Evolutionary conservation across 2,888 invertebrate species (phyloP), one percentile per base, ranked within the genome.

Genomic region (Drosophila putrida): DNA sequence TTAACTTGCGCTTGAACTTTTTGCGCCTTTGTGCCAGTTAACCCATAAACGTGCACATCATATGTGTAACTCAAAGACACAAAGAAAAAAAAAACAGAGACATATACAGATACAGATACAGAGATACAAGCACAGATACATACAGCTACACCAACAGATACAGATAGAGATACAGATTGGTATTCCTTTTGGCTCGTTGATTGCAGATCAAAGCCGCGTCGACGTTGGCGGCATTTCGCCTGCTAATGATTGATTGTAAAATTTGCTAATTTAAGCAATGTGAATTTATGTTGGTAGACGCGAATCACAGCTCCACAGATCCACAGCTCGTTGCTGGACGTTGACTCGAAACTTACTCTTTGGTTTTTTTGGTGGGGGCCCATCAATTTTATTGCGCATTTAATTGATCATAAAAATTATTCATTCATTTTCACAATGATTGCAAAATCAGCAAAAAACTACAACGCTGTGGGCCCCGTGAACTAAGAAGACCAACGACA

Each of bases 321-420:
- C 49, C 54, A 58, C 39, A 55, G 20, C 36, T 51, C 41, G 35
- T 41, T 15, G 41, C 55, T 74, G 71, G 77, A 73, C 76, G 54
- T 44, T 67, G 54, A 39, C 33, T 53, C 49, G 49, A n/a, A n/a
- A n/a, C 27, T 28, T 28, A 28, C 4, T 28, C n/a, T n/a, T n/a
- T n/a, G n/a, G n/a, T 28, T 28, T 28, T 47, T 13, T 66, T 51
- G 35, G 38, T 63, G 50, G 59, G 57, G 66, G 66, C 61, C 67
- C 79, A 82, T 82, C 79, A 84, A 84, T 74, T 82, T 82, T 82
- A 88, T 82, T 78, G 88, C 85, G 59, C 88, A 88, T 82, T 82
- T 82, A 82, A 82, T 82, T 82, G 82, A 88, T 82, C 82, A 82
- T 84, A 78, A 81, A 82, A 82, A 84, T 88, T 82, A 88, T 88